phyloP scores from a whole-genome alignment of 2,888 invertebrate genomes.

The Troglohyphantes excavatus region DNA sequence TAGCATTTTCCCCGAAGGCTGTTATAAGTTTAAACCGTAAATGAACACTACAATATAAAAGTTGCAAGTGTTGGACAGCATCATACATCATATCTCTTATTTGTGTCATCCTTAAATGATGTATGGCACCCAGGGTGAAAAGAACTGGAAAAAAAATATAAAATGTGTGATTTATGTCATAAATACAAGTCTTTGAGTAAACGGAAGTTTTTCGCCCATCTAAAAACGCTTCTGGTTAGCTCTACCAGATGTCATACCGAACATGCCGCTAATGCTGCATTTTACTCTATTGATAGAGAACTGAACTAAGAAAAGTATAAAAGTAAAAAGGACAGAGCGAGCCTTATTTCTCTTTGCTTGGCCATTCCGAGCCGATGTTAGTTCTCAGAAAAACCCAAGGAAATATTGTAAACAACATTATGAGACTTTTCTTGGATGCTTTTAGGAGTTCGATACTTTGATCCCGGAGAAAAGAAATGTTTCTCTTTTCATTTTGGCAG shows the following conservation, averaged over 20 bases:
- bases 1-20: background rate
- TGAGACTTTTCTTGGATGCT: background rate
- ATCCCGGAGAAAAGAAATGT: background rate
- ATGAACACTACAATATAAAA: constrained; percentile 8
- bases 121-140: constrained; percentile 32
- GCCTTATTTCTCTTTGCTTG: background rate
- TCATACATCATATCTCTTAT: constrained; percentile 52
- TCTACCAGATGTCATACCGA: constrained; percentile 38
- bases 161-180: constrained; percentile 47
- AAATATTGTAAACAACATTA: constrained; percentile 9
- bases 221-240: constrained; percentile 30
- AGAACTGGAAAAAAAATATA: background rate
- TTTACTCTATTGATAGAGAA: constrained; percentile 22
- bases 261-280: constrained; percentile 12
- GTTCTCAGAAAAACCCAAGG: background rate
- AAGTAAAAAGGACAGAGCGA: background rate
- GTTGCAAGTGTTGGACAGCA: constrained; percentile 31
- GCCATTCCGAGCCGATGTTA: background rate
- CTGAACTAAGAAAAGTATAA: background rate
- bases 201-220: constrained; percentile 37
- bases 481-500: background rate
- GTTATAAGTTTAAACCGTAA: constrained; percentile 18
- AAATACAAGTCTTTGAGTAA: constrained; percentile 53
- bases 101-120: constrained; percentile 56
- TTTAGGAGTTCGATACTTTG: constrained; percentile 9